phyloP scores from a whole-genome alignment of 2,888 invertebrate genomes.

The Mythimna pallens region DNA sequence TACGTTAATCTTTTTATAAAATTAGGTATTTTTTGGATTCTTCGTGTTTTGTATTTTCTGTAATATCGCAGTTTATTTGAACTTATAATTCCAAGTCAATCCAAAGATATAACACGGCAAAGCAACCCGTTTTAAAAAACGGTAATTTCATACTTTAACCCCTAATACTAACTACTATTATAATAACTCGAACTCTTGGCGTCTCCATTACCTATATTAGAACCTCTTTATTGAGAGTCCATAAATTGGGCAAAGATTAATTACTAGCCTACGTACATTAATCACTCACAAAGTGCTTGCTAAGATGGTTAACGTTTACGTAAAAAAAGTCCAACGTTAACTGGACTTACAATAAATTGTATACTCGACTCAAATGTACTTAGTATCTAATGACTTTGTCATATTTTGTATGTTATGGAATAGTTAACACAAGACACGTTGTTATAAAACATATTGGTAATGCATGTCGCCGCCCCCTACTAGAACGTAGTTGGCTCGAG shows the following conservation, averaged over 20 bases:
- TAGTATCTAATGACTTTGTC: background rate
- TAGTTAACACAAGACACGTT: slow-evolving; percentile 21
- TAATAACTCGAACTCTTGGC: slow-evolving; percentile 7
- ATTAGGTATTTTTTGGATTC: too few species aligned
- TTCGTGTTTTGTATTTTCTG: too few species aligned
- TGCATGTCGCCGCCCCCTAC: slow-evolving; percentile 66
- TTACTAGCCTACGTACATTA: slow-evolving; percentile 11
- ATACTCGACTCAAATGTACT: background rate
- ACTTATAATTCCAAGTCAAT: too few species aligned
- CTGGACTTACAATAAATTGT: background rate
- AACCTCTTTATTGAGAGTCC: slow-evolving; percentile 13
- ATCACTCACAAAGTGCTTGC: slow-evolving; percentile 20
- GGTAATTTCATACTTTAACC: too few species aligned
- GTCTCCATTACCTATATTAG: slow-evolving; percentile 1
- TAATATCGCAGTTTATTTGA: too few species aligned
- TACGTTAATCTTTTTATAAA: too few species aligned
- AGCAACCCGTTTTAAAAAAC: too few species aligned
- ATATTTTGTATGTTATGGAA: slow-evolving; percentile 7
- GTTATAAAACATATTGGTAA: slow-evolving; percentile 67
- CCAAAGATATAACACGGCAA: too few species aligned
- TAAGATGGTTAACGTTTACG: background rate
- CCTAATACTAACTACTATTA: slow-evolving; percentile 13
- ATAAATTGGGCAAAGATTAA: slow-evolving; percentile 24
- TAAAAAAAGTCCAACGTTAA: slow-evolving; percentile 1
- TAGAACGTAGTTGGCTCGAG: slow-evolving; percentile 68